Base-by-base conservation (phyloP, 2,797 vertebrate species). In the Prunella strophiata region DNA sequence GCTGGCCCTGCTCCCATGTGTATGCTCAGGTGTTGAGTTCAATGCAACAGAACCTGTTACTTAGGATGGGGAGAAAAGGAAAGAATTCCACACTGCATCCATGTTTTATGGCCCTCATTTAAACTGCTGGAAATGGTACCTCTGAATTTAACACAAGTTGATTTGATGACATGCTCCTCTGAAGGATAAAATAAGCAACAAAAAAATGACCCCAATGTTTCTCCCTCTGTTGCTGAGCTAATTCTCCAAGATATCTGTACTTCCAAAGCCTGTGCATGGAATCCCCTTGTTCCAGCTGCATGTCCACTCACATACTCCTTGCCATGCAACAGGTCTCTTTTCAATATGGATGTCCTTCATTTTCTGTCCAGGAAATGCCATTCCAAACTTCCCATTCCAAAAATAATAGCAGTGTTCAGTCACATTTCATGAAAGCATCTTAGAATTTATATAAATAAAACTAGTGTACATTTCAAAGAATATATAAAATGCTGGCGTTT, bases 361-460 rank as follows among this genome's bases (percentile, higher is more conserved):
- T 96, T 94, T 91, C 50, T 36, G 16, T 54, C 47, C 47, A 85
- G 73, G 78, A 77, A 91, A 82, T 3, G 13, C 77, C 50, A 48
- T 62, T 91, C 68, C 61, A 54, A 76, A 79, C 77, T 74, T 91
- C 91, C 52, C 77, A 61, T 84, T 96, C 88, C 90, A 88, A 96
- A 91, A 94, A 93, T 85, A 87, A 81, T 82, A 86, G 89, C 73
- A 84, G 84, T 84, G 68, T 95, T 95, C 84, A 90, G 89, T 88
- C 83, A 51, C 32, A 50, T 94, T 94, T 96, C 36, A 93, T 93
- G 92, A 92, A 67, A 94, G 75, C 75, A 86, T 82, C 81, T 92
- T 66, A 93, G 79, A 92, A 87, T 87, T 96, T 91, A 82, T 89
- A 88, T 74, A 96, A 93, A 96, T 68, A 89, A 95, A 93, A 61